phyloP scores from a whole-genome alignment of 2,113 vertebrate genomes.

The Taxidea taxus region DNA sequence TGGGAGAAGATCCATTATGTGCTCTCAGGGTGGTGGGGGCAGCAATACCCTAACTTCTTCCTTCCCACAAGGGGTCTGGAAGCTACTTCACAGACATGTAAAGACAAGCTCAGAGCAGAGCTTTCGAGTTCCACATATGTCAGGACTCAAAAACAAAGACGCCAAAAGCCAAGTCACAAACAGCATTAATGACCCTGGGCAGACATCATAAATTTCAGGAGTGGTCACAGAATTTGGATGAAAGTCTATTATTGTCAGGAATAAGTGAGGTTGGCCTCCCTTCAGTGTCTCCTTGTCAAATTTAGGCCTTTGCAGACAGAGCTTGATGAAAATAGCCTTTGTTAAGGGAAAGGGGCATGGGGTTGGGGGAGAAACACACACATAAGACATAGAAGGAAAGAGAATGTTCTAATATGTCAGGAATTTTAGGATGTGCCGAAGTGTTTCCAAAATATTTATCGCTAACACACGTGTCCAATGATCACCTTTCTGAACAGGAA shows the following conservation, averaged over 20 bases:
- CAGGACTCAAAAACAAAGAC: neutral
- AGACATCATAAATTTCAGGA: neutral
- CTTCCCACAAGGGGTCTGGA: neutral
- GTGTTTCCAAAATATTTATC: neutral
- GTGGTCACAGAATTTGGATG: neutral
- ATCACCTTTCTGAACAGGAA: neutral
- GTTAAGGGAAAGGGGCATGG: neutral
- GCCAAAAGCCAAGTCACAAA: neutral
- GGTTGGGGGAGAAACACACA: neutral
- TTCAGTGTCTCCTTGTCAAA: neutral
- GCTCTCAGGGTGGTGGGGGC: neutral
- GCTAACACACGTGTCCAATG: neutral
- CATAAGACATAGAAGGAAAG: neutral
- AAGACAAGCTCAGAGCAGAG: constrained; percentile 1
- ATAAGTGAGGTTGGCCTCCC: neutral
- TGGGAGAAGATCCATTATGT: neutral
- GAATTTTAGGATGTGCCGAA: neutral
- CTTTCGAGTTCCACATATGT: neutral
- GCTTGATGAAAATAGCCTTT: neutral
- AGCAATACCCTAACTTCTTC: neutral
- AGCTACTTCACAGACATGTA: neutral
- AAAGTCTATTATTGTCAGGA: neutral
- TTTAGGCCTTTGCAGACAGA: neutral
- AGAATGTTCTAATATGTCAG: neutral
- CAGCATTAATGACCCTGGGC: neutral